Conservation (phyloP, 2,797 vertebrate species). For the Mus caroli region DNA sequence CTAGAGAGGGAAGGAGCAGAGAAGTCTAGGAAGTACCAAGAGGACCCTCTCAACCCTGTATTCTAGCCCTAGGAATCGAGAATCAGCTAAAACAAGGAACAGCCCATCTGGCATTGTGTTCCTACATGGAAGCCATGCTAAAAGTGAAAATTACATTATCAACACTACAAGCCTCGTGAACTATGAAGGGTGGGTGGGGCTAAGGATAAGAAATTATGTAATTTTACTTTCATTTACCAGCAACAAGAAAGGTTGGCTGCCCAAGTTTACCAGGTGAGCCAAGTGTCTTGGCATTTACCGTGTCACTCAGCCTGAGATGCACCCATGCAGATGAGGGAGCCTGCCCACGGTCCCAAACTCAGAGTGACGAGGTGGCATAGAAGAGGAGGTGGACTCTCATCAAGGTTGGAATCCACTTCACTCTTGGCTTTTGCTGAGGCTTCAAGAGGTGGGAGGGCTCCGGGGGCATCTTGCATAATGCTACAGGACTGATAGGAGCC, state of each 20-base stretch:
- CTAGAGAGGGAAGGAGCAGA: not conserved
- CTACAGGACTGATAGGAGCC: not conserved
- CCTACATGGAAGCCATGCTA: not conserved
- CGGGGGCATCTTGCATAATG: not conserved
- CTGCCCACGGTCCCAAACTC: not conserved
- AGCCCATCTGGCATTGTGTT: not conserved
- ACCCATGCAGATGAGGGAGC: not conserved
- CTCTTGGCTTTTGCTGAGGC: not conserved
- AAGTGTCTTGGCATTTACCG: not conserved
- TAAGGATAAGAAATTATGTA: not conserved
- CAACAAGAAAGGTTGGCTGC: not conserved
- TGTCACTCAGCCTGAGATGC: not conserved
- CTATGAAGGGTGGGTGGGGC: not conserved
- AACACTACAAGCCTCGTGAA: fast-evolving
- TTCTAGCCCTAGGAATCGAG: not conserved
- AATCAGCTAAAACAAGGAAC: not conserved
- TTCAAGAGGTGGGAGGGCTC: not conserved
- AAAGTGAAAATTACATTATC: not conserved
- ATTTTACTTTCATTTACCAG: not conserved
- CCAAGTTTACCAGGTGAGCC: not conserved
- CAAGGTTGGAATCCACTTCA: not conserved
- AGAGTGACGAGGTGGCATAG: not conserved
- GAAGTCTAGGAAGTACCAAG: not conserved
- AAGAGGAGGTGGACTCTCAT: not conserved
- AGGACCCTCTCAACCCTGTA: not conserved